A percentile compares a stretch with the other conserved stretches of the same genome.
phyloP scores from a whole-genome alignment of 2,113 vertebrate species.

The Apodemus speciosus region DNA sequence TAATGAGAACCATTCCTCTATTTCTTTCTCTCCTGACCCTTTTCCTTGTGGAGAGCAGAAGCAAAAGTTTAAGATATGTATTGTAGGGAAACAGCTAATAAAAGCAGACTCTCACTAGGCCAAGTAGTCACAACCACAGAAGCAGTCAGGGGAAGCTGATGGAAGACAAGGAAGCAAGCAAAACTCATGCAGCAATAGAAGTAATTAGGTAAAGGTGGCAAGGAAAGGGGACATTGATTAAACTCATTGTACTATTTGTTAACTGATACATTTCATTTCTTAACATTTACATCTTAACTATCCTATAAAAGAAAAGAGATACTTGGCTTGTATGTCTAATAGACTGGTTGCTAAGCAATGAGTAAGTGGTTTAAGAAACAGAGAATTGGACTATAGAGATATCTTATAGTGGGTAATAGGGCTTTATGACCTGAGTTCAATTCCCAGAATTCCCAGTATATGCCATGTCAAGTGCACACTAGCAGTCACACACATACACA shows the following conservation, averaged over 20 bases:
- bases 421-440: not conserved
- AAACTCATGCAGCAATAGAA: not conserved
- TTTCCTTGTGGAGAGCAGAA: not conserved
- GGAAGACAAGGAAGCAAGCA: not conserved
- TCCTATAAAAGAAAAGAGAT: not conserved
- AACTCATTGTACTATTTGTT: not conserved
- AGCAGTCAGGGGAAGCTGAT: not conserved
- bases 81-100: not conserved
- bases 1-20: not conserved
- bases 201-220: not conserved
- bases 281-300: not conserved
- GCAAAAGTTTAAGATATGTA: not conserved
- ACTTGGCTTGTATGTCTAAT: not conserved
- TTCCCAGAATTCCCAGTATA: not conserved
- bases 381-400: not conserved
- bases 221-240: not conserved
- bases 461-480: not conserved
- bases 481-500: not conserved
- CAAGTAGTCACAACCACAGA: not conserved
- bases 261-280: not conserved
- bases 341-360: not conserved
- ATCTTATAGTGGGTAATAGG: not conserved
- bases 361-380: not conserved
- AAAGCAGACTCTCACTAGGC: not conserved
- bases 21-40: not conserved